Percentiles rank a stretch among this genome's conserved stretches.
Conservation (phyloP, 2,888 invertebrate genomes). For the Agriopis aurantiaria region DNA sequence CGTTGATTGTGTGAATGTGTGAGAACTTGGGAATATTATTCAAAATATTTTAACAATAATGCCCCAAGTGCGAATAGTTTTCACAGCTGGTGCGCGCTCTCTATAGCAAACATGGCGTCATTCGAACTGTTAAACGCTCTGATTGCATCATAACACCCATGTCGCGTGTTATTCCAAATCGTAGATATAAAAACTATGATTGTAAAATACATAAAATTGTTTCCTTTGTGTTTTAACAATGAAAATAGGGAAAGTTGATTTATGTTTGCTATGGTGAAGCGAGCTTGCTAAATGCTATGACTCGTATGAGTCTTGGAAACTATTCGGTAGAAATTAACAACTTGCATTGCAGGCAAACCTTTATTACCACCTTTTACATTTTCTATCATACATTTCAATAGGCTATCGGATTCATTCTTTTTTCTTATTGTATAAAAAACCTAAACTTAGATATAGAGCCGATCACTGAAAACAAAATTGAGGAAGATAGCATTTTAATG, state of each 20-base stretch:
- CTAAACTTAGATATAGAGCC: no score
- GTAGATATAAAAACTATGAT: constrained; percentile 28
- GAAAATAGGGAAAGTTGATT: constrained; percentile 39
- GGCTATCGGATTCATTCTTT: no score
- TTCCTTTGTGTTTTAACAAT: constrained; percentile 30
- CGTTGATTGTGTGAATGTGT: constrained; percentile 18
- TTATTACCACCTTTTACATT: no score
- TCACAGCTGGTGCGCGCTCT: constrained; percentile 44
- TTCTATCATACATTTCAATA: no score
- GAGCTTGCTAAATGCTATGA: background rate
- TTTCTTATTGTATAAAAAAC: no score
- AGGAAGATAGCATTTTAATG: no score
- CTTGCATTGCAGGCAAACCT: background rate
- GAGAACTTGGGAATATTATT: constrained; percentile 13
- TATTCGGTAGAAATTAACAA: background rate
- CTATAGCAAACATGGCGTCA: constrained; percentile 41
- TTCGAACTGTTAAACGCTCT: constrained; percentile 31
- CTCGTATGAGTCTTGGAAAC: background rate
- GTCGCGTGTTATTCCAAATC: constrained; percentile 29
- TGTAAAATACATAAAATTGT: constrained; percentile 35
- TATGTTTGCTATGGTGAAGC: constrained; percentile 10
- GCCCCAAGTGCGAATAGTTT: constrained; percentile 39
- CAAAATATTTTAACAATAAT: constrained; percentile 24
- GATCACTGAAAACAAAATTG: no score
- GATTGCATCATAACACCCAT: constrained; percentile 38